Evolutionary conservation across 2,888 invertebrate species (phyloP).

Genomic region (Apotomis betuletana): DNA sequence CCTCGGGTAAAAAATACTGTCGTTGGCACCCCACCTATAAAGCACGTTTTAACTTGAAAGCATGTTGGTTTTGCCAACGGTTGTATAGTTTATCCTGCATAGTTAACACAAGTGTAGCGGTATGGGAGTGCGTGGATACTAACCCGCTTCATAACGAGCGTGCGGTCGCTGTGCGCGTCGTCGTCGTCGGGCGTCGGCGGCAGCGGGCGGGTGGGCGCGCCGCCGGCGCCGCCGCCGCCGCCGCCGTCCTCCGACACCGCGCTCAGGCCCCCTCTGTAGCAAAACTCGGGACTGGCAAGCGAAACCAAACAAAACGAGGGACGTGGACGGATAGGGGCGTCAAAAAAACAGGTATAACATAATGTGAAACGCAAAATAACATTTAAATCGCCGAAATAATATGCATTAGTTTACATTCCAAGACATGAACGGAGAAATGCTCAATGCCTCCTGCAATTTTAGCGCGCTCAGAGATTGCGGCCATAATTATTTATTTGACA

Average conservation of each 20-base stretch:
- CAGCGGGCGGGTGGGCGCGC: slow-evolving; percentile 95
- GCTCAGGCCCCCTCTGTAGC: slow-evolving; percentile 89
- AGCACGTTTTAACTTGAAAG: no score
- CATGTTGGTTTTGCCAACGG: no score
- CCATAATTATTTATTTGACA: slow-evolving; percentile 49
- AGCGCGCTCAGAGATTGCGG: no score
- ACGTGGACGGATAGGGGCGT: slow-evolving; percentile 1
- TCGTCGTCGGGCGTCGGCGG: slow-evolving; percentile 98
- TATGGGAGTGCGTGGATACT: slow-evolving; percentile 66
- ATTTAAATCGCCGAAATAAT: slow-evolving; percentile 20
- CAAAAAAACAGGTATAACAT: slow-evolving; percentile 43
- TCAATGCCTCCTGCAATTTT: neutral
- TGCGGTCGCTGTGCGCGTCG: slow-evolving; percentile 91
- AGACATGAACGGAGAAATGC: no score
- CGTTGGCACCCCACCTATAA: no score
- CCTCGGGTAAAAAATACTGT: no score
- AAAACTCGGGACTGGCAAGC: slow-evolving; percentile 90
- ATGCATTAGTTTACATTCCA: slow-evolving; percentile 6
- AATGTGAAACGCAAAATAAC: slow-evolving; percentile 36
- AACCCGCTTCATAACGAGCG: slow-evolving; percentile 96
- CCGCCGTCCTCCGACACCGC: slow-evolving; percentile 79
- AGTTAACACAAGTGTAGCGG: neutral
- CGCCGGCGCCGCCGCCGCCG: slow-evolving; percentile 72
- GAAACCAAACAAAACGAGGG: slow-evolving; percentile 58
- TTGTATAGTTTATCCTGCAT: neutral